These are phyloP conservation scores for Lacerta agilis DNA, from an alignment of 2,797 vertebrate species.

Conservation along the genomic window DNA sequence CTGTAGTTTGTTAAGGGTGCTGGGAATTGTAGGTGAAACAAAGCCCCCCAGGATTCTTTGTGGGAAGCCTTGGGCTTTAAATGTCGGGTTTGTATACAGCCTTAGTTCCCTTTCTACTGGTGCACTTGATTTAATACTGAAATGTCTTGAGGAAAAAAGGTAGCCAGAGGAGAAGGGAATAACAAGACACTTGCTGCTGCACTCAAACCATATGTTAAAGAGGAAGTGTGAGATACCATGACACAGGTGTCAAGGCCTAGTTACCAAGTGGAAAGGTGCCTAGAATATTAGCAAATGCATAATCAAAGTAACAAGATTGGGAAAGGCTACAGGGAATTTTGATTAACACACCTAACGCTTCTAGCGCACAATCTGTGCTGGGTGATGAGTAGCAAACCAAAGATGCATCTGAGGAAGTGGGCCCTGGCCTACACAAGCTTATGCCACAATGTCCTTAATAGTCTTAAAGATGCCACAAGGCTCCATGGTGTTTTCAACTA, in stretches of 20 bases:
- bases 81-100: too few species aligned
- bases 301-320: slow-evolving; percentile 18
- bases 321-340: slow-evolving; percentile 16
- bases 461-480: not conserved
- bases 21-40: too few species aligned
- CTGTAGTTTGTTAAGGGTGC: too few species aligned
- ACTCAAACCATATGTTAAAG: not conserved
- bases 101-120: not conserved
- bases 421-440: not conserved
- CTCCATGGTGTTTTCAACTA: not conserved
- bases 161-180: slow-evolving; percentile 7
- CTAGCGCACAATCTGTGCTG: slow-evolving; percentile 5
- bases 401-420: not conserved
- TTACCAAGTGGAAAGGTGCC: slow-evolving; percentile 8
- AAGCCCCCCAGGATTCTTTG: too few species aligned
- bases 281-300: not conserved
- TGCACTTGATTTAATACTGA: not conserved
- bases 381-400: not conserved
- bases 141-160: slow-evolving; percentile 21
- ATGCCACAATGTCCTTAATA: not conserved
- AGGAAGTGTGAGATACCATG: not conserved
- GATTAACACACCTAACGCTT: slow-evolving; percentile 15
- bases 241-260: not conserved
- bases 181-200: not conserved
- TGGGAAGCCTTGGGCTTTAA: too few species aligned